These are phyloP conservation scores for Oncorhynchus tshawytscha DNA, from an alignment of 2,113 vertebrate genomes.

Conservation along the genomic window DNA sequence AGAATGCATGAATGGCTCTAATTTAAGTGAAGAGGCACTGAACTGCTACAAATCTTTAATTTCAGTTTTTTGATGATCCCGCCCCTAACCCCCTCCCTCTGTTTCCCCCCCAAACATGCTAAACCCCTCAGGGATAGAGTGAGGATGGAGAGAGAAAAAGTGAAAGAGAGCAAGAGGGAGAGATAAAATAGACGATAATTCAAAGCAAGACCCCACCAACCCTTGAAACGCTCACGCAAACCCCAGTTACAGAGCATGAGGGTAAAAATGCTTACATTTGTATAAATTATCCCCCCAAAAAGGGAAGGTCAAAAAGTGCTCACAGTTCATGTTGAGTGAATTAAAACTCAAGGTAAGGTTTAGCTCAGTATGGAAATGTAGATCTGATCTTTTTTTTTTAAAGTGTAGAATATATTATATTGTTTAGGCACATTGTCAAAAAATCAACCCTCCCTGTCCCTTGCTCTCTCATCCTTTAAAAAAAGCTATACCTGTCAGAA, in stretches of 20 bases:
- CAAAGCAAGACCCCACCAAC: conserved; percentile 36
- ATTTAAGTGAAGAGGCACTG: conserved; percentile 61
- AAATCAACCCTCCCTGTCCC: neutral
- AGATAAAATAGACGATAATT: conserved; percentile 31
- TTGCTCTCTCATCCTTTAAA: conserved; percentile 22
- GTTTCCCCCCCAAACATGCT: conserved; percentile 14
- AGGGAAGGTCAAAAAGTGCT: conserved; percentile 59
- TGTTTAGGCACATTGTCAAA: conserved; percentile 29
- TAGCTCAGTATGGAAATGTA: conserved; percentile 45
- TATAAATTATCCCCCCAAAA: conserved; percentile 70
- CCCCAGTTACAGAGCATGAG: conserved; percentile 42
- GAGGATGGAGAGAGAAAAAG: neutral
- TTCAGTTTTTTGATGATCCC: conserved; percentile 49
- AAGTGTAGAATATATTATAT: conserved; percentile 24
- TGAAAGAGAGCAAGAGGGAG: neutral
- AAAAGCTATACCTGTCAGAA: conserved; percentile 36
- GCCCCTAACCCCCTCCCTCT: neutral
- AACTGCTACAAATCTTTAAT: conserved; percentile 65
- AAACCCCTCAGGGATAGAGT: conserved; percentile 26
- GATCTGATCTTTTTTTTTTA: conserved; percentile 35
- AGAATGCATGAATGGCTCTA: conserved; percentile 56
- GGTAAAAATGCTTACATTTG: conserved; percentile 66
- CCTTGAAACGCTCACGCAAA: conserved; percentile 50
- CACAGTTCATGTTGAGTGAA: conserved; percentile 40
- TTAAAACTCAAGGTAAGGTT: conserved; percentile 44